A percentile compares a stretch with the other conserved stretches of the same genome.
These are phyloP conservation scores for Cochlearius cochlearius DNA, from an alignment of 2,113 vertebrate species.

Conservation along the genomic window DNA sequence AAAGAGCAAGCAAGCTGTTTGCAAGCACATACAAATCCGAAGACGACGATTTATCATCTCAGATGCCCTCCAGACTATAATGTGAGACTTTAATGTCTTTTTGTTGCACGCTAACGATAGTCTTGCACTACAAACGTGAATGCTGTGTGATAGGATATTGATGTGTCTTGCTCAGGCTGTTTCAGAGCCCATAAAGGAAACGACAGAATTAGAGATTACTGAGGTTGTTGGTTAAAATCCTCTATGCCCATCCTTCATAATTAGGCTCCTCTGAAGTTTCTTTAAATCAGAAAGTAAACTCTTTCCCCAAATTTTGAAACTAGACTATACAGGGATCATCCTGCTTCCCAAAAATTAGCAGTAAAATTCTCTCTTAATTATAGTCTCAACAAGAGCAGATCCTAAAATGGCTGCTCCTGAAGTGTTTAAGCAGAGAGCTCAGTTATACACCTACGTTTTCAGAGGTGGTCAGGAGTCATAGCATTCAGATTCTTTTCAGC, in stretches of 20 bases:
- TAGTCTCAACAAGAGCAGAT: neutral
- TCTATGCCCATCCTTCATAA: neutral
- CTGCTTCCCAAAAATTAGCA: neutral
- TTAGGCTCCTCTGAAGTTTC: neutral
- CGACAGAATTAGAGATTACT: neutral
- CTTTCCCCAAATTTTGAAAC: neutral
- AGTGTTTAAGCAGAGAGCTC: neutral
- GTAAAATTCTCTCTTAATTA: neutral
- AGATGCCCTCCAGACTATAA: neutral
- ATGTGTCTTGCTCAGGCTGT: neutral
- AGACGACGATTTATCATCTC: neutral
- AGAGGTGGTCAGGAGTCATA: neutral
- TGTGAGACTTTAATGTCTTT: neutral
- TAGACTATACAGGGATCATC: neutral
- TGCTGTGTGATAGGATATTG: neutral
- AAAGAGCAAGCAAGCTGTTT: neutral
- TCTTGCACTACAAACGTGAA: neutral
- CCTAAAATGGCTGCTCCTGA: neutral
- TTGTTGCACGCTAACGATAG: neutral
- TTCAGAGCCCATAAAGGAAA: neutral
- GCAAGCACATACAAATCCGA: neutral
- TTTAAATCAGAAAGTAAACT: neutral
- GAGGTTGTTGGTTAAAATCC: neutral
- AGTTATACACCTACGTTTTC: neutral
- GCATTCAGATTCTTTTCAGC: neutral